These are phyloP conservation scores for Danio jaintianensis DNA, from an alignment of 2,797 vertebrate genomes.

Conservation along the genomic window DNA sequence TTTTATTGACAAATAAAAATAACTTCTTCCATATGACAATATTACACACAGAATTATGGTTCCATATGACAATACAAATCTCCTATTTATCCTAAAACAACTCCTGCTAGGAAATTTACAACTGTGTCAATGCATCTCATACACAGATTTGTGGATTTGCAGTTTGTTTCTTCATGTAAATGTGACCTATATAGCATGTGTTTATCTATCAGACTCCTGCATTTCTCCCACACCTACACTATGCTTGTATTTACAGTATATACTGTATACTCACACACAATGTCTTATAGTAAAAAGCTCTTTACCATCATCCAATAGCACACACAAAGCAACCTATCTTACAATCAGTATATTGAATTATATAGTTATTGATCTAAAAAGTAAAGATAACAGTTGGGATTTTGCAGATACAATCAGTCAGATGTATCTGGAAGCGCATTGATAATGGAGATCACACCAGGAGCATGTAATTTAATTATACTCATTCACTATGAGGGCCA, in stretches of 20 bases:
- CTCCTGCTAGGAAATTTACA: background rate
- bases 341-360: constrained; percentile 8
- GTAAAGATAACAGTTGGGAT: constrained; percentile 27
- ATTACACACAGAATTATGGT: background rate
- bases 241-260: constrained; percentile 24
- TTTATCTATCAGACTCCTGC: background rate
- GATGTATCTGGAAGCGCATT: constrained; percentile 35
- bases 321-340: constrained; percentile 30
- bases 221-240: constrained; percentile 11
- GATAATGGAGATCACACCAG: constrained; percentile 38
- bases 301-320: background rate
- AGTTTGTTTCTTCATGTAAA: constrained; percentile 16
- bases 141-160: background rate
- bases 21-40: background rate
- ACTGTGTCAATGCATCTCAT: background rate
- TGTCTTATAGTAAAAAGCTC: constrained; percentile 9
- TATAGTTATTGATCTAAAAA: constrained; percentile 27
- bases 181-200: constrained; percentile 18
- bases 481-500: constrained; percentile 27
- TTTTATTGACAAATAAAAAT: too few species aligned
- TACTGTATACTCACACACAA: background rate
- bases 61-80: background rate
- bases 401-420: constrained; percentile 29
- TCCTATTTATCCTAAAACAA: constrained; percentile 4
- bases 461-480: constrained; percentile 42